Percentiles rank a stretch among this genome's conserved stretches.
phyloP scores from a whole-genome alignment of 1,140 invertebrate genomes.

The Galleria mellonella region DNA sequence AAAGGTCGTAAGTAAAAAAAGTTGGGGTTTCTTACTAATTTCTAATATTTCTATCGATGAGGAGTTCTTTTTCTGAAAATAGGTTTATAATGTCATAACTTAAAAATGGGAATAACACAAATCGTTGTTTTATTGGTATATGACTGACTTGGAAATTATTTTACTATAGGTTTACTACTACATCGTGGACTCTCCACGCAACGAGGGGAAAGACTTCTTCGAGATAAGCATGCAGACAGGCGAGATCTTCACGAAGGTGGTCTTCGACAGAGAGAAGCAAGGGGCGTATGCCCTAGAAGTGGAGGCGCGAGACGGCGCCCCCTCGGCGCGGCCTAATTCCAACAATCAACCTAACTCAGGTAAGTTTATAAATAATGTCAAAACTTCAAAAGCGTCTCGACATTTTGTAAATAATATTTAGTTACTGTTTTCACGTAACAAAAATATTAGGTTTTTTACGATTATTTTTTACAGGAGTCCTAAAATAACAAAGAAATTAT shows the following conservation, averaged over 20 bases:
- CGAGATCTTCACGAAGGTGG: conserved; percentile 94
- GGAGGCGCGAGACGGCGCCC: conserved; percentile 93
- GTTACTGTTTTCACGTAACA: too few species aligned
- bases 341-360: conserved; percentile 94
- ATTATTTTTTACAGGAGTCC: too few species aligned
- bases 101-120: too few species aligned
- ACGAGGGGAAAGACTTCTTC: conserved; percentile 95
- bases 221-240: conserved; percentile 95
- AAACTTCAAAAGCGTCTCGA: not conserved
- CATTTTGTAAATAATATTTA: too few species aligned
- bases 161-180: conserved; percentile 75
- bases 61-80: too few species aligned
- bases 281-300: conserved; percentile 95
- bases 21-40: too few species aligned
- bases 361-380: conserved; percentile 61
- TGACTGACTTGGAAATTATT: not conserved
- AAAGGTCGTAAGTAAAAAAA: too few species aligned
- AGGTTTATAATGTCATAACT: too few species aligned
- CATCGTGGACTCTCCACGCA: conserved; percentile 90
- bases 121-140: too few species aligned
- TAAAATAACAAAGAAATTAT: too few species aligned
- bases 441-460: too few species aligned
- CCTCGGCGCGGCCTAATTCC: conserved; percentile 92
- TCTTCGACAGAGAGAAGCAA: conserved; percentile 96
- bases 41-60: too few species aligned